Evolutionary conservation across 2,888 invertebrate genomes (phyloP).

Genomic region (Phorcus lineatus): DNA sequence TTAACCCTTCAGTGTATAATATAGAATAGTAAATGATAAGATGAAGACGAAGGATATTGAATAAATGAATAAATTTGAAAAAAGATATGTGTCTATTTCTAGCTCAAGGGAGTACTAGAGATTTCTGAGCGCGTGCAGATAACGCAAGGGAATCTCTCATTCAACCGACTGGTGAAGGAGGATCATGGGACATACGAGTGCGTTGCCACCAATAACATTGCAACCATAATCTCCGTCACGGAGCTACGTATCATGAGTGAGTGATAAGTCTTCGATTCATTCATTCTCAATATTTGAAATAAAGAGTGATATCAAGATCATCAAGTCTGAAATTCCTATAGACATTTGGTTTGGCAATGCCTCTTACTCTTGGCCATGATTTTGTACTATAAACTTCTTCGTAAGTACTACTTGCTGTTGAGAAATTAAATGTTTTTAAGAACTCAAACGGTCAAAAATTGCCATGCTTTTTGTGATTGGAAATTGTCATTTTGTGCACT

Average conservation of each 20-base stretch:
- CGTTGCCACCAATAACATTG: conserved; percentile 95
- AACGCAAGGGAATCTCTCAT: conserved; percentile 91
- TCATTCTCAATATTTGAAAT: neutral
- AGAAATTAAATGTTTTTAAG: no score
- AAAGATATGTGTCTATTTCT: conserved; percentile 48
- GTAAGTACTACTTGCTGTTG: no score
- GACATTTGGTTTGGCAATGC: no score
- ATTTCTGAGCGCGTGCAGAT: conserved; percentile 67
- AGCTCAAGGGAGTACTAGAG: conserved; percentile 84
- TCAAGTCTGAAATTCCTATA: no score
- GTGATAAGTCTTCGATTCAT: conserved; percentile 21
- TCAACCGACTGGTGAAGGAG: conserved; percentile 88
- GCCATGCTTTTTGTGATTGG: no score
- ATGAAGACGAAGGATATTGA: no score
- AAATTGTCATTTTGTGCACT: no score
- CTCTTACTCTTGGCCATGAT: no score
- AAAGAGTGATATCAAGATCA: neutral
- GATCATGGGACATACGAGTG: conserved; percentile 98
- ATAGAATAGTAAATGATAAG: no score
- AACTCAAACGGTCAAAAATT: no score
- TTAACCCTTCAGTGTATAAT: no score
- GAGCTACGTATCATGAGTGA: conserved; percentile 72
- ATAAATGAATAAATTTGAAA: neutral
- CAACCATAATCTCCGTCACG: conserved; percentile 89
- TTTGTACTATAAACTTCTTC: no score